Base-by-base conservation (phyloP, 2,113 vertebrate species). In the Emydura subglobosa region DNA sequence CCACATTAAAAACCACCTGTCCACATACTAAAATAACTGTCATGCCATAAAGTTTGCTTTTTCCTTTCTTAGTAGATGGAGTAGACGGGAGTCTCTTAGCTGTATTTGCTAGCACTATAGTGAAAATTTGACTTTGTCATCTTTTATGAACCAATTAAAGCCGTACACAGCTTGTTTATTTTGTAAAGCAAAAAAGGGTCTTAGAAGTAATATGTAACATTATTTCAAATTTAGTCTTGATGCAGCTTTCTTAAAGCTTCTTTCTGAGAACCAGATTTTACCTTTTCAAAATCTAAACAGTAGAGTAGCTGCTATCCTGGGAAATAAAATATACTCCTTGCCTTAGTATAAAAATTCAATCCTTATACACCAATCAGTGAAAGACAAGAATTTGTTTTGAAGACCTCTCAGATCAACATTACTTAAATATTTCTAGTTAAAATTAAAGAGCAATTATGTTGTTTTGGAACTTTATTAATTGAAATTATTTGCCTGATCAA, bases 21-120 rank as follows among this genome's bases (percentile, higher is more conserved):
- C 92, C 87, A 54, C 86, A 91, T 96, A 96, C 97, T 98, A 90
- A 96, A 88, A 95, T 95, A 94, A 94, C 94, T 95, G 19, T 89
- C 97, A 97, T 98, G 76, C 83, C 95, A 93, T 95, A 96, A 91
- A 91, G 95, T 86, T 93, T 95, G 94, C 96, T 93, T 95, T 97
- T 95, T 82, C 92, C 95, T 96, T 96, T 91, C 92, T 83, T 93
- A 97, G 88, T 91, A 90, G 83, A 95, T 95, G 39, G 50, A 89
- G 93, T 82, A 86, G 55, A 85, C 95, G 95, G 82, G 21, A 79
- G 85, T 93, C 24, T n/a, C 91, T 96, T 97, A 97, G 92, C 89
- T 95, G 79, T 90, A 87, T 94, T 98, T 97, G 78, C 86, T 97
- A 96, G 93, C 29, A 7, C 55, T 79, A 59, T 44, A 86, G 91